These are phyloP conservation scores for Lasioglossum albipes DNA, from an alignment of 1,140 invertebrate genomes.

Conservation along the genomic window DNA sequence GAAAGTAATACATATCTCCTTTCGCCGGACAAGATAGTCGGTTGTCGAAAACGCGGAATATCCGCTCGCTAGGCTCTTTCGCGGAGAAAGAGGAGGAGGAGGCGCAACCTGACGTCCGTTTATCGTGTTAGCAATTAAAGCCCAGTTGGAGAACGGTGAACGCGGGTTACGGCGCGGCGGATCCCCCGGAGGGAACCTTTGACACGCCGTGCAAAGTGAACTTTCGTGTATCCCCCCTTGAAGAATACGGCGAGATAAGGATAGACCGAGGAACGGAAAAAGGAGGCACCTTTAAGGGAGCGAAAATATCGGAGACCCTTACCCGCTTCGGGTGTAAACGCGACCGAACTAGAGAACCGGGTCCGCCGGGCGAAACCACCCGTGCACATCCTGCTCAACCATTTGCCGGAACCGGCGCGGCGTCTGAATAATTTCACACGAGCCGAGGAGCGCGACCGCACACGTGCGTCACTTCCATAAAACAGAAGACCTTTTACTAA, in stretches of 20 bases:
- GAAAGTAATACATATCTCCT: conserved; percentile 1
- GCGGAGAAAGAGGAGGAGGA: conserved; percentile 12
- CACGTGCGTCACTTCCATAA: conserved; percentile 51
- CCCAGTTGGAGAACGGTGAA: conserved; percentile 24
- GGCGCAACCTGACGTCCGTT: conserved; percentile 30
- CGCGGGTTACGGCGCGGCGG: conserved; percentile 25
- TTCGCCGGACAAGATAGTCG: background rate
- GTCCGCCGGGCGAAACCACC: conserved; percentile 46
- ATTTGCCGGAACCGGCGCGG: conserved; percentile 57
- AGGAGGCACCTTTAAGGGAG: conserved; percentile 50
- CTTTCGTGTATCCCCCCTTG: conserved; percentile 70
- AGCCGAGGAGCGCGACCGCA: conserved; percentile 31
- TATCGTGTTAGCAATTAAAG: conserved; percentile 62
- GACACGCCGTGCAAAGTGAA: conserved; percentile 75
- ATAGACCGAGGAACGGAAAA: conserved; percentile 38
- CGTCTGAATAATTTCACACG: conserved; percentile 64
- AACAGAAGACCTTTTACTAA: conserved; percentile 21
- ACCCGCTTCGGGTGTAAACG: conserved; percentile 25
- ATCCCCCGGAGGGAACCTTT: conserved; percentile 56
- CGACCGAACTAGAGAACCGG: conserved; percentile 47
- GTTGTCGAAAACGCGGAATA: conserved; percentile 14
- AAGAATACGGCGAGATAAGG: conserved; percentile 53
- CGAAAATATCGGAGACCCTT: conserved; percentile 40
- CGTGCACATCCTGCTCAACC: conserved; percentile 66
- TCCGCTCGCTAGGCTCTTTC: background rate